Percentiles rank a stretch among this genome's conserved stretches.
phyloP scores from a whole-genome alignment of 1,140 invertebrate species.

The Ephestia elutella region DNA sequence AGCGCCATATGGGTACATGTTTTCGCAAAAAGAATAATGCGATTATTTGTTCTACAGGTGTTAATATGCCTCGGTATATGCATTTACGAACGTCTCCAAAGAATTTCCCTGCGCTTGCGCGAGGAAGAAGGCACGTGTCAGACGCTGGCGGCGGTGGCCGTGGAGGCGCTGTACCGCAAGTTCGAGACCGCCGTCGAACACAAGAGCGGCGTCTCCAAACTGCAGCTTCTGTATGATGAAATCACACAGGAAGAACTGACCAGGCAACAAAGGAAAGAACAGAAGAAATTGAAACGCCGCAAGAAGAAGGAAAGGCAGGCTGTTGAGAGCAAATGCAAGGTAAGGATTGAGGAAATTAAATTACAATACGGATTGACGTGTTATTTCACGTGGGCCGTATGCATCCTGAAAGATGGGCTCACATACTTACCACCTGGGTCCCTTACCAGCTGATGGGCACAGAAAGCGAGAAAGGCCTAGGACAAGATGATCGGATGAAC shows the following conservation, averaged over 20 bases:
- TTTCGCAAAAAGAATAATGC: too few species aligned
- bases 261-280: conserved; percentile 88
- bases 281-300: conserved; percentile 90
- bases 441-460: too few species aligned
- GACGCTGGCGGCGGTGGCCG: conserved; percentile 89
- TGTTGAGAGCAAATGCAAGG: conserved; percentile 64
- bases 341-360: conserved; percentile 16
- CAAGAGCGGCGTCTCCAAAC: conserved; percentile 90
- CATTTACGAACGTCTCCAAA: conserved; percentile 90
- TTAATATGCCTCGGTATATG: conserved; percentile 94
- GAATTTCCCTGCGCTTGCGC: conserved; percentile 87
- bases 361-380: too few species aligned
- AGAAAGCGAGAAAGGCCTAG: too few species aligned
- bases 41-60: conserved; percentile 59
- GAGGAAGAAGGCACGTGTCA: conserved; percentile 95
- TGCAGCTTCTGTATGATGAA: conserved; percentile 88
- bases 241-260: conserved; percentile 87
- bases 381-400: too few species aligned
- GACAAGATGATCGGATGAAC: too few species aligned
- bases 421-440: too few species aligned
- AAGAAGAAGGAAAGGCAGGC: conserved; percentile 82
- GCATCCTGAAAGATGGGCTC: too few species aligned
- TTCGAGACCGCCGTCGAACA: conserved; percentile 92
- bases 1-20: too few species aligned
- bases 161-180: conserved; percentile 89